Conservation (phyloP, 2,113 vertebrate genomes). For the Cryptotis parvus region DNA sequence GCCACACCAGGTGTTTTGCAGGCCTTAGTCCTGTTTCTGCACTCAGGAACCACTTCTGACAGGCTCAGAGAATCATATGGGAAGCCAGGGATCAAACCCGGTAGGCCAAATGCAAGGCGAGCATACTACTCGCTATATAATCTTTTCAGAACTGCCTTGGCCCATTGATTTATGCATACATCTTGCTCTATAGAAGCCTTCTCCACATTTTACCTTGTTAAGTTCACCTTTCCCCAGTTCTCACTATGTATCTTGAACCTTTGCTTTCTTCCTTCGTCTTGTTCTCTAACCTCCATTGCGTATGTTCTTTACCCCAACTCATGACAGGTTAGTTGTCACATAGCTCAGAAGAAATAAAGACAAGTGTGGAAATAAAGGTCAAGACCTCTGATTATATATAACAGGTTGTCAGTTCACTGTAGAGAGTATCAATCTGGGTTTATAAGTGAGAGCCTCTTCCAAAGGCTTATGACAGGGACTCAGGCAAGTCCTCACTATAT, state of each 20-base stretch:
- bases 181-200: background rate
- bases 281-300: background rate
- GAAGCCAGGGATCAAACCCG: no score
- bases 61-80: no score
- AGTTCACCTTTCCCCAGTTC: background rate
- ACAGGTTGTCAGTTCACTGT: constrained; percentile 46
- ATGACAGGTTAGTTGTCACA: background rate
- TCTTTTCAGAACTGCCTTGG: no score
- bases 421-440: background rate
- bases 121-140: no score
- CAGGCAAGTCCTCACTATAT: background rate
- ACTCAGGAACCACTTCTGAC: no score
- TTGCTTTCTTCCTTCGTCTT: constrained; percentile 9
- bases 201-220: background rate
- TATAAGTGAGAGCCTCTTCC: background rate
- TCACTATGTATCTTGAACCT: background rate
- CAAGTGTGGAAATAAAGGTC: constrained; percentile 2
- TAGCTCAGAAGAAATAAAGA: constrained; percentile 38
- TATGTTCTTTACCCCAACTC: background rate
- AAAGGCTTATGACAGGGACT: background rate
- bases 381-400: background rate
- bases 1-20: no score
- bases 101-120: no score
- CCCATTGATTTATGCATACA: background rate
- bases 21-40: no score